Percentiles rank a stretch among this genome's conserved stretches.
Evolutionary conservation across 2,113 vertebrate genomes (phyloP).

Genomic region (Dicaeum eximium): DNA sequence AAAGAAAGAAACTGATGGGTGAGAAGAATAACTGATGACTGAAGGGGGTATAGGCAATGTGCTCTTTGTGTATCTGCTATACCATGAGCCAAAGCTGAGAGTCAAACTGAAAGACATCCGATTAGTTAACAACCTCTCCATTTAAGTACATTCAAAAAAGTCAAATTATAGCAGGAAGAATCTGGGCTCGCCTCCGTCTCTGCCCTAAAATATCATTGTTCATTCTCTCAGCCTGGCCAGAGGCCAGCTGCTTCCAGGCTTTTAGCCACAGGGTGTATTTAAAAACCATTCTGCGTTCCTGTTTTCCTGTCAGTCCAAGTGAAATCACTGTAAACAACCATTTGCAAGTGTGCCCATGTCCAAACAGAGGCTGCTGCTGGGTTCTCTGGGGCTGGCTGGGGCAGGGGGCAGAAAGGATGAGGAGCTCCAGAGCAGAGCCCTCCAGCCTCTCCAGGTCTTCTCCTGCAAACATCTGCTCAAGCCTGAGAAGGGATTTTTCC

Average conservation of each 20-base stretch:
- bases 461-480: neutral
- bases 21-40: neutral
- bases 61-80: neutral
- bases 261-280: neutral
- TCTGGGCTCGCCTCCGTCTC: neutral
- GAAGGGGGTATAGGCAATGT: neutral
- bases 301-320: neutral
- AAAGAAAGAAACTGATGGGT: neutral
- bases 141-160: neutral
- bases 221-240: neutral
- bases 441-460: neutral
- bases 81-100: neutral
- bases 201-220: conserved; percentile 6
- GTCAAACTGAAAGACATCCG: neutral
- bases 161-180: neutral
- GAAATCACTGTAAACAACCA: neutral
- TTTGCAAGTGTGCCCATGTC: neutral
- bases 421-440: neutral
- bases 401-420: neutral
- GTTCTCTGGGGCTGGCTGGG: neutral
- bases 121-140: neutral
- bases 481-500: neutral
- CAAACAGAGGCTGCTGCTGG: neutral
- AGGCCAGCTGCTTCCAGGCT: neutral
- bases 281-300: neutral